Evolutionary conservation across 2,888 invertebrate species (phyloP), one percentile per base, ranked within the genome.

Genomic region (Globia sparganii): DNA sequence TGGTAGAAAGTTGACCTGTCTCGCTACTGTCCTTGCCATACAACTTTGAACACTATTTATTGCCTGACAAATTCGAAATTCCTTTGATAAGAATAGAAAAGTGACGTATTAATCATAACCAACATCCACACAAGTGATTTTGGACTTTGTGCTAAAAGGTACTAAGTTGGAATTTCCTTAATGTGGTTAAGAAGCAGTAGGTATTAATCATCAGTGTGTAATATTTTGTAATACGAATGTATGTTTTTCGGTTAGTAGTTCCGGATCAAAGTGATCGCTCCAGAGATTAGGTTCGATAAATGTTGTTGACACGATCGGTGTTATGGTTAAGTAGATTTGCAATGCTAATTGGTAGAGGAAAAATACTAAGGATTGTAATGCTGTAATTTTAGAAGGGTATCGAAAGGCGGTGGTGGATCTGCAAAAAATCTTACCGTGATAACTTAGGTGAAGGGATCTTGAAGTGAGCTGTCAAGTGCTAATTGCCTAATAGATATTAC

Each of bases 221-320:
- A 91, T 90, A 87, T 95, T 94, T 88, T 89, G 91, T 93, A 94
- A 94, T 87, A 71, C 49, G 43, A 88, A 92, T 92, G 92, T 94
- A 77, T 93, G 94, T 95, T 92, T 94, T 90, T 93, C 93, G 95
- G 95, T 95, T 93, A 95, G 92, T 93, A 91, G 93, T 91, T 90
- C 91, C 89, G 76, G 79, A 87, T 83, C 81, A 66, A 78, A 43
- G 53, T 77, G 37, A 43, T 75, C 62, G 70, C 65, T 72, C 76
- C 65, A 85, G 86, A 46, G 84, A 87, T 34, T 67, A 46, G 70
- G 81, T 78, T 81, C 74, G 69, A 75, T 65, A 75, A 59, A 78
- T 87, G 89, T 88, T 77, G 66, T 83, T 89, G 89, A 90, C 89
- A 80, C n/a, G n/a, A n/a, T 86, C 65, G 31, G 8, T 46, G 31